Percentiles rank a stretch among this genome's conserved stretches.
phyloP scores from a whole-genome alignment of 37 sponge, comb jelly and placozoan species.

The Bolinopsis microptera region DNA sequence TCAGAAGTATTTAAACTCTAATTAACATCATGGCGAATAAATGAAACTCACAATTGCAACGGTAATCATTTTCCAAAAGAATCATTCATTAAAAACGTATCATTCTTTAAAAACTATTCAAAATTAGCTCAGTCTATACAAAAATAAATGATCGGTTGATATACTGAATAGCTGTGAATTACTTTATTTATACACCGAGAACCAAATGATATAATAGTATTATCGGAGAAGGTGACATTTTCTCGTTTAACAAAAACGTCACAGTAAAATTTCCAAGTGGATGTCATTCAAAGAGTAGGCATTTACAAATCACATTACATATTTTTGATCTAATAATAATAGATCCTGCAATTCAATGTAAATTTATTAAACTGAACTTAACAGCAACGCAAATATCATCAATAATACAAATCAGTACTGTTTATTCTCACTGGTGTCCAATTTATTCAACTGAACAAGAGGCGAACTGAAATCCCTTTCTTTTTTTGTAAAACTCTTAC shows the following conservation, averaged over 20 bases:
- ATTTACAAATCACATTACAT: neutral
- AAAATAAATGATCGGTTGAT: conserved; percentile 17
- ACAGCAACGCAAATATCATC: neutral
- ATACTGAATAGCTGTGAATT: neutral
- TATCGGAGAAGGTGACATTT: too few species aligned
- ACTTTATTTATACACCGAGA: neutral
- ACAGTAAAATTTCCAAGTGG: too few species aligned
- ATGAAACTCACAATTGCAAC: neutral
- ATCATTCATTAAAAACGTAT: conserved; percentile 49
- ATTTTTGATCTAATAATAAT: neutral
- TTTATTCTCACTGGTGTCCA: neutral
- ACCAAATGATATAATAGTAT: neutral
- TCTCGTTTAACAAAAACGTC: too few species aligned
- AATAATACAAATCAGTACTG: neutral
- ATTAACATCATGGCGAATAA: too few species aligned
- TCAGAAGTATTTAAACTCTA: too few species aligned
- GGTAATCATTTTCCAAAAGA: conserved; percentile 47
- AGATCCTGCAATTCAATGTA: neutral
- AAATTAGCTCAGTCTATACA: conserved; percentile 60
- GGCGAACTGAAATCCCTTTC: neutral
- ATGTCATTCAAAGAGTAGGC: too few species aligned
- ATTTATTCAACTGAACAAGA: neutral
- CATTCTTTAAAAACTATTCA: conserved; percentile 65
- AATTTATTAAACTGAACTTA: neutral
- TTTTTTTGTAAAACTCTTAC: neutral